Conservation (phyloP, 2,113 vertebrate genomes). For the Corvus cornix region DNA sequence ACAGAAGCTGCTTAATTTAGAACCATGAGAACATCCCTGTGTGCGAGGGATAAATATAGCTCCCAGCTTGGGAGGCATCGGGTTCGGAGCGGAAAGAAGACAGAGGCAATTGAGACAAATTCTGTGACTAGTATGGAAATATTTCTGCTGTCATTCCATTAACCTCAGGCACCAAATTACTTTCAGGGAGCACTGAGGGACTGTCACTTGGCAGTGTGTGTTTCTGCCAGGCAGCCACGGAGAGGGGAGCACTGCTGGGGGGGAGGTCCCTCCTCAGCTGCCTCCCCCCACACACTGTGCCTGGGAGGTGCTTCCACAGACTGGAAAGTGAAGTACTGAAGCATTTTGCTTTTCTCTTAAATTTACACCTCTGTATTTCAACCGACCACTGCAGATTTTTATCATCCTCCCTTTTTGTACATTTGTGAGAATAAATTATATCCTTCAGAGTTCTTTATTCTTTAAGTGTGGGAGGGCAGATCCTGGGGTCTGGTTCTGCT, state of each 20-base stretch:
- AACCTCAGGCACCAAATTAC: neutral
- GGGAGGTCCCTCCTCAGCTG: fast-evolving
- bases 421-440: neutral
- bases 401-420: neutral
- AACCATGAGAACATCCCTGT: neutral
- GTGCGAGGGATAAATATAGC: conserved; percentile 5
- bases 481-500: neutral
- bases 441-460: neutral
- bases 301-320: neutral
- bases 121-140: neutral
- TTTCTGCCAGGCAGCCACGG: neutral
- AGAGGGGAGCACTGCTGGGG: neutral
- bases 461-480: neutral
- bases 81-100: neutral
- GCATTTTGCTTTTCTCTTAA: neutral
- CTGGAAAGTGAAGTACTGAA: neutral
- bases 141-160: neutral
- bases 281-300: fast-evolving
- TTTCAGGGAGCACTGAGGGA: neutral
- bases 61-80: neutral
- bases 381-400: neutral
- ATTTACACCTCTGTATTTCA: neutral
- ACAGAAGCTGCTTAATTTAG: conserved; percentile 28
- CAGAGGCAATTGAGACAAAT: neutral
- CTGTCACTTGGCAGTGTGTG: fast-evolving